phyloP scores from a whole-genome alignment of 2,797 vertebrate genomes.

The Chaunax sp. region DNA sequence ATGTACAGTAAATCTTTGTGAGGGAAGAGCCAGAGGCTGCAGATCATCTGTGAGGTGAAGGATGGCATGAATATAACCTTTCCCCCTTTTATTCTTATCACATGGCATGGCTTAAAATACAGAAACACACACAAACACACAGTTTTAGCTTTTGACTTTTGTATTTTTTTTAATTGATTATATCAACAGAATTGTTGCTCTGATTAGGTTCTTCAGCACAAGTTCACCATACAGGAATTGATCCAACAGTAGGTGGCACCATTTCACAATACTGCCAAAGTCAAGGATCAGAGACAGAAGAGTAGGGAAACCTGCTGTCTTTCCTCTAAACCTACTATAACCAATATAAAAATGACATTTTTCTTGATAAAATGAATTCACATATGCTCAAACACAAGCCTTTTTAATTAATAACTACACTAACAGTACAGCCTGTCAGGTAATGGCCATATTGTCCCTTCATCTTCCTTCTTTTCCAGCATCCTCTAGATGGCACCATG shows the following conservation, averaged over 20 bases:
- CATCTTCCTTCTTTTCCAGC: background rate
- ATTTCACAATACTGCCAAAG: conserved; percentile 32
- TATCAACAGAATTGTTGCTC: conserved; percentile 1
- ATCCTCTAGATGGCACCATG: conserved; percentile 84
- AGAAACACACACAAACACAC: background rate
- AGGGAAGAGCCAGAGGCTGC: conserved; percentile 61
- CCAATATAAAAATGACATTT: no score
- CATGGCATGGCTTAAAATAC: conserved; percentile 15
- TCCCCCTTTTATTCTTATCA: conserved; percentile 50
- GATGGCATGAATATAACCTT: conserved; percentile 62
- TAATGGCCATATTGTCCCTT: background rate
- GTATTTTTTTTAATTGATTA: conserved; percentile 35
- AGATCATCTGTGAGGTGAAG: conserved; percentile 62
- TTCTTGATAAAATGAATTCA: background rate
- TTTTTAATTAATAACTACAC: conserved; percentile 3
- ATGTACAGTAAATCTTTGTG: conserved; percentile 77
- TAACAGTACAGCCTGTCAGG: background rate
- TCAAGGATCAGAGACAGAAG: conserved; percentile 9
- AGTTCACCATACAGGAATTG: background rate
- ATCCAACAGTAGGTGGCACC: conserved; percentile 75
- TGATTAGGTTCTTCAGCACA: conserved; percentile 10
- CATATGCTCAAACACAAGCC: background rate
- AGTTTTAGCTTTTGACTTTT: no score
- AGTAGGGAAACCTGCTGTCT: conserved; percentile 1
- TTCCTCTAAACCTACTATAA: background rate